Conservation (phyloP, 2,888 invertebrate genomes). For the Alcis repandata region DNA sequence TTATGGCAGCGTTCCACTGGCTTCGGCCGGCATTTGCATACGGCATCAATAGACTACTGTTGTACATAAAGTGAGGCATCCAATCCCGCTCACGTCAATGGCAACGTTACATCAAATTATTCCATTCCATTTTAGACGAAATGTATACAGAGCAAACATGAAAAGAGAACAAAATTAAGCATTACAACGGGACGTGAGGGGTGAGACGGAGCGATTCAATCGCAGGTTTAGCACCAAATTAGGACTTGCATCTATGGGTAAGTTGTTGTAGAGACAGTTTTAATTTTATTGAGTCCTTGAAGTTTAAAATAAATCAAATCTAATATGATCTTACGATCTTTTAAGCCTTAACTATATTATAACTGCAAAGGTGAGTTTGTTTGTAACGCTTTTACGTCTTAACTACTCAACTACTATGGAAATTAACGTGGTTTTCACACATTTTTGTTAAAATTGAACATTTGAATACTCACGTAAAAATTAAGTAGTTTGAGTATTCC, state of each 20-base stretch:
- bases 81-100: conserved; percentile 71
- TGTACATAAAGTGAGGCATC: conserved; percentile 59
- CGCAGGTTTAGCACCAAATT: too few species aligned
- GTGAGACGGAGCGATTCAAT: conserved; percentile 51
- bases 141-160: conserved; percentile 85
- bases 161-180: conserved; percentile 85
- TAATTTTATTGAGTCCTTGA: too few species aligned
- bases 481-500: too few species aligned
- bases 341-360: too few species aligned
- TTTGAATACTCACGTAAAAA: too few species aligned
- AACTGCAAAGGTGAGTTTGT: too few species aligned
- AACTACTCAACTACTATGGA: too few species aligned
- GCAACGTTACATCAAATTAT: conserved; percentile 77
- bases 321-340: background rate
- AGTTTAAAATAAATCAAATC: background rate
- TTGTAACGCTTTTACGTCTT: too few species aligned
- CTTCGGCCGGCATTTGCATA: conserved; percentile 28
- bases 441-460: too few species aligned
- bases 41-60: conserved; percentile 28
- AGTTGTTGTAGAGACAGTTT: too few species aligned
- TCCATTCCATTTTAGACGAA: conserved; percentile 83
- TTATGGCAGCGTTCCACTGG: conserved; percentile 40
- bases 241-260: too few species aligned
- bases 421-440: too few species aligned
- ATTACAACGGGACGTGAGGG: conserved; percentile 59